Conservation (phyloP, 2,888 invertebrate genomes). For the Cryptocephalus moraei region DNA sequence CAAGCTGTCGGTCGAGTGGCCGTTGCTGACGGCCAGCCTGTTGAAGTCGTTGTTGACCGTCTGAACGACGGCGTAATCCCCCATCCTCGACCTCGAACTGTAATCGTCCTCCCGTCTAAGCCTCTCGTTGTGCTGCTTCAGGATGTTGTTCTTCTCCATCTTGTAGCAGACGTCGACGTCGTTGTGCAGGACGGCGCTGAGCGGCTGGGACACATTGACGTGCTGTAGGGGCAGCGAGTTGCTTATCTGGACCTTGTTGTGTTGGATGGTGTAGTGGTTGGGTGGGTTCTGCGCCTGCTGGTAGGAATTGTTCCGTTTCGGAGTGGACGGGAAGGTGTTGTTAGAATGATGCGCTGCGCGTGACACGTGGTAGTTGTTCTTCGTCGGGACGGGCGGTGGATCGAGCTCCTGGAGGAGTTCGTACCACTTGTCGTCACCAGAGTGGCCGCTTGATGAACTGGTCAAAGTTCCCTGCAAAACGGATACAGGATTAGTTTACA, state of each 20-base stretch:
- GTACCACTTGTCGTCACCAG: constrained; percentile 56
- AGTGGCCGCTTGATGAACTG: constrained; percentile 53
- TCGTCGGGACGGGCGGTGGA: constrained; percentile 44
- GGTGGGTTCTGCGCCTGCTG: constrained; percentile 22
- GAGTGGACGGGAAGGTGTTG: constrained; percentile 35
- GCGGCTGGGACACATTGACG: constrained; percentile 34
- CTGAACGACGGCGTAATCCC: constrained; percentile 24
- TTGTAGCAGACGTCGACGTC: constrained; percentile 32
- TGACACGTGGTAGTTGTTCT: constrained; percentile 29
- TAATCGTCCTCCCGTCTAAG: constrained; percentile 41
- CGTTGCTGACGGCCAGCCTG: constrained; percentile 36
- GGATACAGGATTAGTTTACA: neutral
- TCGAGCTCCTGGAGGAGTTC: constrained; percentile 43
- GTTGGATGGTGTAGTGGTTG: constrained; percentile 32
- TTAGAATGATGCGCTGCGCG: constrained; percentile 17
- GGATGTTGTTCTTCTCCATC: constrained; percentile 28
- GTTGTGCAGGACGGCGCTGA: constrained; percentile 34
- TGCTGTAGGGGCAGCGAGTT: constrained; percentile 38
- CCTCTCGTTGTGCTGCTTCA: constrained; percentile 34
- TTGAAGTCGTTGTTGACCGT: constrained; percentile 23
- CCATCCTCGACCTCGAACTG: constrained; percentile 13
- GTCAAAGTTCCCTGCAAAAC: constrained; percentile 46
- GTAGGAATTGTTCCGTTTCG: constrained; percentile 32
- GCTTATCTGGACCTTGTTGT: constrained; percentile 36
- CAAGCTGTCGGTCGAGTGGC: constrained; percentile 44